Conservation (phyloP, 2,113 vertebrate species). For the Oryzias javanicus region DNA sequence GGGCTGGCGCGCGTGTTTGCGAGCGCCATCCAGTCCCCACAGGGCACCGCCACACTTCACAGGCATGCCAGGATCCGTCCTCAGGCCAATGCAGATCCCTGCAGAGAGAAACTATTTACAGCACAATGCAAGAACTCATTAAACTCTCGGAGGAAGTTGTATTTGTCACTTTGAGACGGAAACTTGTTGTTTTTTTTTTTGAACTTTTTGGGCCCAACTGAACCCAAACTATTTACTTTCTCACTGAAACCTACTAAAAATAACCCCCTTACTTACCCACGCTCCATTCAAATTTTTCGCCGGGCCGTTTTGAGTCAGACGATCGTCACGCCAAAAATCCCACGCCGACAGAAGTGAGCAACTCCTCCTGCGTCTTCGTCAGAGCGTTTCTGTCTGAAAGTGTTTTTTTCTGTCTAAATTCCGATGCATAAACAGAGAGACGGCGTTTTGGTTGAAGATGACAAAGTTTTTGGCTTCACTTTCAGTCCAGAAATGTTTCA, state of each 20-base stretch:
- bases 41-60: constrained; percentile 73
- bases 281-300: constrained; percentile 19
- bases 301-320: constrained; percentile 31
- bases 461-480: background rate
- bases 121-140: constrained; percentile 72
- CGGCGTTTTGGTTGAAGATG: constrained; percentile 24
- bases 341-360: constrained; percentile 40
- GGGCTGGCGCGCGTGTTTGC: constrained; percentile 38
- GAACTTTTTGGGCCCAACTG: too few species aligned
- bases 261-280: constrained; percentile 6
- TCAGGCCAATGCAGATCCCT: constrained; percentile 70
- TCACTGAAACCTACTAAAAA: constrained; percentile 37
- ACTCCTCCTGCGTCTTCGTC: constrained; percentile 48
- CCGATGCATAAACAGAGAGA: constrained; percentile 22
- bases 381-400: constrained; percentile 12
- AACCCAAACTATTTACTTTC: too few species aligned
- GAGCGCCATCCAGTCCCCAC: constrained; percentile 58
- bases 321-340: constrained; percentile 35
- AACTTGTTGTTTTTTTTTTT: constrained; percentile 37
- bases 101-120: constrained; percentile 72
- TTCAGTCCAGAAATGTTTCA: too few species aligned
- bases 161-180: constrained; percentile 53
- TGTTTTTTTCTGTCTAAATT: constrained; percentile 14
- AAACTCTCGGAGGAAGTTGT: constrained; percentile 67
- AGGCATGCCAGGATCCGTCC: constrained; percentile 70